phyloP scores from a whole-genome alignment of 2,888 invertebrate genomes.

The Diarsia brunnea region DNA sequence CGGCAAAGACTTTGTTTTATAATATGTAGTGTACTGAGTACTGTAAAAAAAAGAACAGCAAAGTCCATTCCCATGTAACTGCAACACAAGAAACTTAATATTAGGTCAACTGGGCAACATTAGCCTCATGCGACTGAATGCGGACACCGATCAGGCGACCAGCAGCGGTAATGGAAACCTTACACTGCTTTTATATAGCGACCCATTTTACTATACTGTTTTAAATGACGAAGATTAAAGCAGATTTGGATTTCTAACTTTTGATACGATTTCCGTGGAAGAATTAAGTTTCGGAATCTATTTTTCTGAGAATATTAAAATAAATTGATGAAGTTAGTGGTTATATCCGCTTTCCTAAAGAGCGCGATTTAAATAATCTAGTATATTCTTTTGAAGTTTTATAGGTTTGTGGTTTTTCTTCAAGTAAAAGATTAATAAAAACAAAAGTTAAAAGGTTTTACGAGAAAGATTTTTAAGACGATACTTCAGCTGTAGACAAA shows the following conservation, averaged over 20 bases:
- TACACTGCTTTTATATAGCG: slow-evolving; percentile 57
- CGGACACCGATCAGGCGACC: slow-evolving; percentile 39
- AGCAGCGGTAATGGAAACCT: slow-evolving; percentile 60
- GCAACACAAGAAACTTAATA: slow-evolving; percentile 44
- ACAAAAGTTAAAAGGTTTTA: slow-evolving; percentile 12
- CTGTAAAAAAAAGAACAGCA: slow-evolving; percentile 11
- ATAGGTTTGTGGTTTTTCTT: background rate
- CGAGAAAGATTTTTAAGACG: background rate
- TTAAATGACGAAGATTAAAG: slow-evolving; percentile 39
- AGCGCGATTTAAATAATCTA: background rate
- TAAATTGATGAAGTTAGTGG: background rate
- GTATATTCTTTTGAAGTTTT: background rate
- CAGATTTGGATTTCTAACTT: slow-evolving; percentile 25
- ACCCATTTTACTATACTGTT: slow-evolving; percentile 52
- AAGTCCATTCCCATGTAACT: slow-evolving; percentile 33
- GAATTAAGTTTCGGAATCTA: slow-evolving; percentile 4
- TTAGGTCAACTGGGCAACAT: slow-evolving; percentile 56
- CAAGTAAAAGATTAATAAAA: background rate
- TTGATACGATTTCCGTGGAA: slow-evolving; percentile 49
- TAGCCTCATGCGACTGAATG: slow-evolving; percentile 43
- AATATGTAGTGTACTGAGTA: too few species aligned
- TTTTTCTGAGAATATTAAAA: slow-evolving; percentile 24
- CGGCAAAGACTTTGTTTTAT: too few species aligned
- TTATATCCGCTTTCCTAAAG: slow-evolving; percentile 7
- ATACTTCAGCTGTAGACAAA: slow-evolving; percentile 18